These are phyloP conservation scores for Baryphthengus martii DNA, from an alignment of 2,113 vertebrate genomes.

Conservation along the genomic window DNA sequence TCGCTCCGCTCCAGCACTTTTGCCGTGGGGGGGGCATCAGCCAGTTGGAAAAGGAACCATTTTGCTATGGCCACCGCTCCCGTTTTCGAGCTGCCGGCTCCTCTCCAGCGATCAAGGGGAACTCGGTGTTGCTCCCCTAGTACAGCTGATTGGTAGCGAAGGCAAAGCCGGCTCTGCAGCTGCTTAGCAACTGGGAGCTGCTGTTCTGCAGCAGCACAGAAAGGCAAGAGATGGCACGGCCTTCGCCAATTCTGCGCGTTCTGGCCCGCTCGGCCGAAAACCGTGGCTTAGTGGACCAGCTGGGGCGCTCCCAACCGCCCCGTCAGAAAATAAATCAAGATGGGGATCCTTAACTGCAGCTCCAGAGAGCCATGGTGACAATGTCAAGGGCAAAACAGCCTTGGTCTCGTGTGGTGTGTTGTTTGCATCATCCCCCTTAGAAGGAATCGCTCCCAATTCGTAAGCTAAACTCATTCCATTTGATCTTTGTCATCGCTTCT, in stretches of 20 bases:
- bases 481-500: not conserved
- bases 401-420: not conserved
- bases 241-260: not conserved
- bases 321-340: not conserved
- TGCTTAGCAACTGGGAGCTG: conserved; percentile 59
- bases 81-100: not conserved
- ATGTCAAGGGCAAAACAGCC: not conserved
- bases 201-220: not conserved
- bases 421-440: not conserved
- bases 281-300: not conserved
- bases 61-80: not conserved
- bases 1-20: not conserved
- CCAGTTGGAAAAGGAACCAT: not conserved
- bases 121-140: not conserved
- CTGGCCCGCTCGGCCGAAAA: not conserved
- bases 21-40: not conserved
- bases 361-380: not conserved
- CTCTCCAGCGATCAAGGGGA: not conserved
- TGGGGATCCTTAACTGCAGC: not conserved
- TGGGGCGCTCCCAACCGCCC: not conserved
- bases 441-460: not conserved
- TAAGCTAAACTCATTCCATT: not conserved
- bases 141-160: not conserved
- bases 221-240: not conserved
- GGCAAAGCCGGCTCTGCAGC: conserved; percentile 19